Conservation (phyloP, 2,888 invertebrate genomes). For the Thecocarcelia acutangulata region DNA sequence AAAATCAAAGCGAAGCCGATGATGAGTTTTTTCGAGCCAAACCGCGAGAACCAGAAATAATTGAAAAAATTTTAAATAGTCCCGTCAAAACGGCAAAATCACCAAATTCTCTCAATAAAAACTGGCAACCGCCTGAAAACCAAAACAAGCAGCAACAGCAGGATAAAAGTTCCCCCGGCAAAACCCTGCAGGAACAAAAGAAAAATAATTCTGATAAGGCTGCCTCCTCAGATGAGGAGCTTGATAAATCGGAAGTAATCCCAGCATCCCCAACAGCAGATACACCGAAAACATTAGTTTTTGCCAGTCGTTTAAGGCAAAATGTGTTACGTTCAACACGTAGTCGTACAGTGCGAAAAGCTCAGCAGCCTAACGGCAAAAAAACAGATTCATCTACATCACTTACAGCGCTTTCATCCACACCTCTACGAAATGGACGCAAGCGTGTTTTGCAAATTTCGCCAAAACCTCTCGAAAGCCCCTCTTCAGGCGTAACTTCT, state of each 20-base stretch:
- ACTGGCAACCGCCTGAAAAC: background rate
- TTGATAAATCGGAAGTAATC: slow-evolving; percentile 75
- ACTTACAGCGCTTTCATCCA: slow-evolving; percentile 58
- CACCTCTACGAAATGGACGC: slow-evolving; percentile 76
- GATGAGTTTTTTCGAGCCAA: background rate
- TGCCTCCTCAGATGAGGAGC: slow-evolving; percentile 69
- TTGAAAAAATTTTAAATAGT: slow-evolving; percentile 56
- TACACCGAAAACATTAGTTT: slow-evolving; percentile 9
- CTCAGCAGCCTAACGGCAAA: slow-evolving; percentile 64
- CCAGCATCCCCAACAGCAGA: slow-evolving; percentile 75
- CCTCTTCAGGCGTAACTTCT: slow-evolving; percentile 60
- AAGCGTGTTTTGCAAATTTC: slow-evolving; percentile 73
- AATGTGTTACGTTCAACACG: slow-evolving; percentile 44
- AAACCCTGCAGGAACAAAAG: background rate
- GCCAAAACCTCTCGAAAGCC: slow-evolving; percentile 61
- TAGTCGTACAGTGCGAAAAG: slow-evolving; percentile 33
- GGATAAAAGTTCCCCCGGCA: background rate
- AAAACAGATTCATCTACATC: slow-evolving; percentile 45
- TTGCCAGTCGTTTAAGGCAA: slow-evolving; percentile 43
- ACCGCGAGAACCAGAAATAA: slow-evolving; percentile 49
- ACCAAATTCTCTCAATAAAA: slow-evolving; percentile 3
- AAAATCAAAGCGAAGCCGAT: slow-evolving; percentile 1
- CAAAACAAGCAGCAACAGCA: background rate
- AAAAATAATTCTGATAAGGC: background rate
- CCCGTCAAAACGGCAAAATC: slow-evolving; percentile 33